These are phyloP conservation scores for Bombus difficillimus DNA, from an alignment of 1,140 invertebrate genomes.

Conservation along the genomic window DNA sequence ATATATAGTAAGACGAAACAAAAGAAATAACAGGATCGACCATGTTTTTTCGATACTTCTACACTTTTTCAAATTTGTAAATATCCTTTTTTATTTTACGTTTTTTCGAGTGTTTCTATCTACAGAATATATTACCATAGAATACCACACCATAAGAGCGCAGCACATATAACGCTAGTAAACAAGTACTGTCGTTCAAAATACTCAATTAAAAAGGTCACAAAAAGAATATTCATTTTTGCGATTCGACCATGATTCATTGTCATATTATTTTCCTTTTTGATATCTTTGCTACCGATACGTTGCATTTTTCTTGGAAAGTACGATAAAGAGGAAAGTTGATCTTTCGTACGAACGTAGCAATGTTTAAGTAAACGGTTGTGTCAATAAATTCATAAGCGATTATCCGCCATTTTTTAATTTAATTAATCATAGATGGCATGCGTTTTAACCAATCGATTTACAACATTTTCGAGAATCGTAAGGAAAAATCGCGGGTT, in stretches of 20 bases:
- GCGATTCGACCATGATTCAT: neutral
- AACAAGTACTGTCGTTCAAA: conserved; percentile 39
- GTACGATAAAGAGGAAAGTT: neutral
- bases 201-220: conserved; percentile 8
- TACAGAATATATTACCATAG: conserved; percentile 52
- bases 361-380: neutral
- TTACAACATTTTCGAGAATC: neutral
- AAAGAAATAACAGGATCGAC: conserved; percentile 45
- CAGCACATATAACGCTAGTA: conserved; percentile 60
- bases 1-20: conserved; percentile 59
- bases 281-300: conserved; percentile 6
- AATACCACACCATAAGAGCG: conserved; percentile 49
- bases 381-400: neutral
- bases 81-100: conserved; percentile 58
- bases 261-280: neutral
- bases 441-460: neutral
- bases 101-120: conserved; percentile 58
- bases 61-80: conserved; percentile 60
- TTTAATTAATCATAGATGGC: neutral
- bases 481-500: neutral
- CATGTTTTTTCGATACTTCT: conserved; percentile 63
- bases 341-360: neutral
- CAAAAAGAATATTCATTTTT: conserved; percentile 9
- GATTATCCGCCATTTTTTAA: conserved; percentile 2
- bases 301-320: neutral